Base-by-base conservation (phyloP, 2,113 vertebrate genomes). In the Neomonachus schauinslandi region DNA sequence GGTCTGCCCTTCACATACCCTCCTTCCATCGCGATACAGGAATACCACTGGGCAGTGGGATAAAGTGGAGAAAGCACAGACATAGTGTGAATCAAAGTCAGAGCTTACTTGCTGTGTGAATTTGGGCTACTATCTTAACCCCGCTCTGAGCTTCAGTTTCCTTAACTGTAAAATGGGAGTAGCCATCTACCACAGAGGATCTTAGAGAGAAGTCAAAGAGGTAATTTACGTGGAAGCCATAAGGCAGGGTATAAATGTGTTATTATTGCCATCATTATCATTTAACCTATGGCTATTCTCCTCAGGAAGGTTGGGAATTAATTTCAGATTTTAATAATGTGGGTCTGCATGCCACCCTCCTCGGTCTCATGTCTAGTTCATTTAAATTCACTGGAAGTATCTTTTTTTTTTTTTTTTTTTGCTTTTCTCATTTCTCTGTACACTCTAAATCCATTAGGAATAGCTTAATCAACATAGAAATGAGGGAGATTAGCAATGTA, bases 401-500 rank as follows among this genome's bases (percentile, higher is more conserved):
- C 31, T 7, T 67, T 67, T 67, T 33, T 33, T 67, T 65, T 11
- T 71, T 79, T 92, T 59, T 97, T 31, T 86, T 98, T 98, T 33
- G 89, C 51, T 74, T 98, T 98, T 97, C 83, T 97, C 92, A 26
- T 51, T 83, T 87, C 67, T 98, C 72, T 84, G 49, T 89, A 94
- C 53, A 36, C 93, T 94, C 46, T 96, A 85, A 98, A 97, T 96
- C 97, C 97, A 98, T 98, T 97, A 98, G 81, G 61, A 98, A 22
- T 95, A 91, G 85, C 96, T 98, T 98, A 98, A 98, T 98, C 97
- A 98, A 97, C 90, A 94, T 28, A 98, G 77, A 93, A 96, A 98
- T 97, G 92, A 97, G 69, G 94, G 13, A 98, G 79, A 94, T 98
- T 97, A 98, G 94, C 94, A 94, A 94, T 94, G 95, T 63, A 94